These are phyloP conservation scores for Cantharis nigra DNA, from an alignment of 2,888 invertebrate genomes.

Conservation along the genomic window DNA sequence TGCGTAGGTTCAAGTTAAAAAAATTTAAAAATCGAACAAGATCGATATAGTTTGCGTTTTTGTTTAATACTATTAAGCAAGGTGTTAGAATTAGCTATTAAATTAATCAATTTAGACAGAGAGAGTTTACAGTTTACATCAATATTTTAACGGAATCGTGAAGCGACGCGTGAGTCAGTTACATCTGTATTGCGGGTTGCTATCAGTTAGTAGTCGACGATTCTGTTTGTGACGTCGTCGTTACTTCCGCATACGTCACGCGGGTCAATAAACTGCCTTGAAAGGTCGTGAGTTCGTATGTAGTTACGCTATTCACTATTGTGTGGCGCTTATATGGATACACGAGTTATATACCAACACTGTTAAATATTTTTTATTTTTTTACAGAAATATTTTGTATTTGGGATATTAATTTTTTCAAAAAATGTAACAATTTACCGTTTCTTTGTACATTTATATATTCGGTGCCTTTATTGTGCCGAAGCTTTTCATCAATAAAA, in stretches of 20 bases:
- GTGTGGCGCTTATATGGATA: slow-evolving; percentile 41
- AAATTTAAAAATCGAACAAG: not conserved
- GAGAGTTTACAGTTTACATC: not conserved
- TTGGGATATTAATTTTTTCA: not conserved
- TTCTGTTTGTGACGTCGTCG: slow-evolving; percentile 49
- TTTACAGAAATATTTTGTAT: not conserved
- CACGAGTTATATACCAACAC: not conserved
- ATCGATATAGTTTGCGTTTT: not conserved
- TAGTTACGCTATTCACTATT: slow-evolving; percentile 46
- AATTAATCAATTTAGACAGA: not conserved
- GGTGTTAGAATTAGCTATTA: not conserved
- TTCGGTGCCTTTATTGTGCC: not conserved
- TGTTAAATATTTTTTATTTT: not conserved
- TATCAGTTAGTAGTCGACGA: slow-evolving; percentile 44
- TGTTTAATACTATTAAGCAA: not conserved
- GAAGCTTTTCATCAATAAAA: not conserved
- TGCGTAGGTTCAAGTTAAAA: not conserved
- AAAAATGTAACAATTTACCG: not conserved
- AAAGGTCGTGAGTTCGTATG: slow-evolving; percentile 49
- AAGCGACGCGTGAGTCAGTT: slow-evolving; percentile 4
- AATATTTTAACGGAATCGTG: not conserved
- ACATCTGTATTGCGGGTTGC: slow-evolving; percentile 15
- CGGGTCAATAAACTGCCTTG: slow-evolving; percentile 58
- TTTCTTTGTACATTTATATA: not conserved
- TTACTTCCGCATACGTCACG: slow-evolving; percentile 54